Percentiles rank a stretch among this genome's conserved stretches.
Evolutionary conservation across 2,113 vertebrate genomes (phyloP).

Genomic region (Sturnira hondurensis): DNA sequence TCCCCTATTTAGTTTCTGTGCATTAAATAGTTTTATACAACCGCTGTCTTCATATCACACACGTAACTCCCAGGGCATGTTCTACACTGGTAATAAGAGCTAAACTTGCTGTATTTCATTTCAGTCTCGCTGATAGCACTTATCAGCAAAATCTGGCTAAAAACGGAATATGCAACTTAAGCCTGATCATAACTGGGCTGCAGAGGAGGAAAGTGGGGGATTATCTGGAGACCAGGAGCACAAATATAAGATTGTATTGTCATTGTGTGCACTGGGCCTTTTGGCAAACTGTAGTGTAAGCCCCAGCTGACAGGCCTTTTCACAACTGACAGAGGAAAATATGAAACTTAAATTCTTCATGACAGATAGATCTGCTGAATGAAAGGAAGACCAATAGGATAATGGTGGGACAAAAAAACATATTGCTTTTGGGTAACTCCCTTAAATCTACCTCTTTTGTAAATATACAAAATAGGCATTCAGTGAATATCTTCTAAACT

Average conservation of each 20-base stretch:
- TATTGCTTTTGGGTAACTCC: slow-evolving; percentile 37
- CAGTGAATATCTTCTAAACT: slow-evolving; percentile 70
- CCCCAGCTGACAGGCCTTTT: slow-evolving; percentile 98
- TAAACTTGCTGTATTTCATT: slow-evolving; percentile 94
- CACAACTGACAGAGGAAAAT: slow-evolving; percentile 94
- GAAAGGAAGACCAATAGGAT: slow-evolving; percentile 82
- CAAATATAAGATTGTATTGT: slow-evolving; percentile 95
- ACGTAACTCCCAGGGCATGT: slow-evolving; percentile 69
- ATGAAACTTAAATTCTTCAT: slow-evolving; percentile 98
- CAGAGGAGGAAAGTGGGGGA: slow-evolving; percentile 89
- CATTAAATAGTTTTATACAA: slow-evolving; percentile 76
- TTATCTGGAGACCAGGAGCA: slow-evolving; percentile 89
- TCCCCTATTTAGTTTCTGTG: slow-evolving; percentile 74
- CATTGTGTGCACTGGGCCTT: slow-evolving; percentile 89
- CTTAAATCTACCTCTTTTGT: slow-evolving; percentile 72
- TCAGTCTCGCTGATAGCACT: slow-evolving; percentile 97
- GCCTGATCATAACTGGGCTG: slow-evolving; percentile 91
- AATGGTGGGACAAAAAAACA: slow-evolving; percentile 58
- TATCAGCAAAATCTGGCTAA: slow-evolving; percentile 98
- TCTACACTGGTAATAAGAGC: slow-evolving; percentile 85
- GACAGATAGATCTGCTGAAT: slow-evolving; percentile 92
- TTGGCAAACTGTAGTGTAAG: slow-evolving; percentile 94
- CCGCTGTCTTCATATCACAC: slow-evolving; percentile 69
- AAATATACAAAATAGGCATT: slow-evolving; percentile 71
- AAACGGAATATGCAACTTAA: slow-evolving; percentile 98